phyloP scores from a whole-genome alignment of 2,797 vertebrate genomes.

The Rhinoraja longicauda region DNA sequence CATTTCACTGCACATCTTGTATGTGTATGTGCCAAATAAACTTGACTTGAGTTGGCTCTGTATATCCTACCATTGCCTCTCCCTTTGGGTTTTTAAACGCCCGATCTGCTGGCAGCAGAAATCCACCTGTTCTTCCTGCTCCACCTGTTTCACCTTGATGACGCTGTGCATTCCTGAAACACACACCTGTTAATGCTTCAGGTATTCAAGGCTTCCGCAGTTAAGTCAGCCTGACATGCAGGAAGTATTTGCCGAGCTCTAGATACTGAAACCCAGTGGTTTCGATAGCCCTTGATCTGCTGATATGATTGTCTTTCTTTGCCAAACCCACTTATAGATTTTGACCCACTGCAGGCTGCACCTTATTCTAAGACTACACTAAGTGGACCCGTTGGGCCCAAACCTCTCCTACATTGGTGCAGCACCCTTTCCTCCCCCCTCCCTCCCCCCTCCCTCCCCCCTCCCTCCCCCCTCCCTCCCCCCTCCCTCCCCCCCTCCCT shows the following conservation, averaged over 20 bases:
- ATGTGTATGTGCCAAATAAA: too few relatives aligned
- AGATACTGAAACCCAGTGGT: constrained; percentile 19
- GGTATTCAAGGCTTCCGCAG: not conserved
- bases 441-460: too few relatives aligned
- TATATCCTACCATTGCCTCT: not conserved
- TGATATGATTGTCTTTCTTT: constrained; percentile 17
- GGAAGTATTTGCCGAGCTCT: not conserved
- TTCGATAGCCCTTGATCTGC: constrained; percentile 14
- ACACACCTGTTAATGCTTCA: constrained; percentile 27
- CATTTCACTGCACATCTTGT: too few relatives aligned
- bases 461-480: too few relatives aligned
- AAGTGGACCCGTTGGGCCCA: too few relatives aligned
- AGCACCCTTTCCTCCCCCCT: too few relatives aligned
- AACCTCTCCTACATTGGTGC: too few relatives aligned
- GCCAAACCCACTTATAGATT: not conserved
- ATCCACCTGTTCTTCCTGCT: constrained; percentile 27
- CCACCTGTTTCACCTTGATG: constrained; percentile 31
- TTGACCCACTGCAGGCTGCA: not conserved
- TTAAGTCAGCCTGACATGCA: not conserved
- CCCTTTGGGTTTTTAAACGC: not conserved
- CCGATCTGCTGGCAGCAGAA: not conserved
- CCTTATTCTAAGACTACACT: too few relatives aligned
- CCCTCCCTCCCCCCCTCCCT: too few relatives aligned
- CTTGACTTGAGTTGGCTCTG: too few relatives aligned
- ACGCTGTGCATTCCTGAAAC: constrained; percentile 19